A percentile compares a stretch with the other conserved stretches of the same genome.
These are phyloP conservation scores for Xylota segnis DNA, from an alignment of 2,888 invertebrate genomes.

Conservation along the genomic window DNA sequence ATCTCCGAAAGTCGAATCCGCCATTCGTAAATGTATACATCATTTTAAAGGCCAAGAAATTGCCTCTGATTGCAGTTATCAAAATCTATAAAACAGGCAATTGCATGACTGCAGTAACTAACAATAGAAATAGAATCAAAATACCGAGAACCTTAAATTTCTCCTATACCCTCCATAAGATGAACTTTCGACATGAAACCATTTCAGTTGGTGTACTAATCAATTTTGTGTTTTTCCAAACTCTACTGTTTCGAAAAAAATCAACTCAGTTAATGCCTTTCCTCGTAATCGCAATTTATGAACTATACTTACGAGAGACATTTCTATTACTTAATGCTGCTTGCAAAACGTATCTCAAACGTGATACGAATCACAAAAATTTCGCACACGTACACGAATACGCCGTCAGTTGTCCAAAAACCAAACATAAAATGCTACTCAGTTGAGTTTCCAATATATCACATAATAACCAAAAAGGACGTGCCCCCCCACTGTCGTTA, in stretches of 20 bases:
- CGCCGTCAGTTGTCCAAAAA: background rate
- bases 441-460: slow-evolving; percentile 24
- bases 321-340: slow-evolving; percentile 31
- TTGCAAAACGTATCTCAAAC: slow-evolving; percentile 25
- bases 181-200: too few relatives aligned
- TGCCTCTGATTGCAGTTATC: too few relatives aligned
- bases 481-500: slow-evolving; percentile 11
- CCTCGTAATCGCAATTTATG: slow-evolving; percentile 2
- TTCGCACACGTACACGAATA: background rate
- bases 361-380: slow-evolving; percentile 14
- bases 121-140: too few relatives aligned
- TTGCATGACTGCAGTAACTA: too few relatives aligned
- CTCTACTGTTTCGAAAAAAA: background rate
- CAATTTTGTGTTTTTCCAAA: background rate
- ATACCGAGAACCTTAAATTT: too few relatives aligned
- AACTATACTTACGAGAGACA: slow-evolving; percentile 6
- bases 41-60: too few relatives aligned
- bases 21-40: too few relatives aligned
- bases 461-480: slow-evolving; percentile 30
- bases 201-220: background rate
- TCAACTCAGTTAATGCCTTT: background rate
- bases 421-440: background rate
- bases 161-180: too few relatives aligned
- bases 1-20: too few relatives aligned
- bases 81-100: too few relatives aligned